Evolutionary conservation across 2,888 invertebrate genomes (phyloP).

Genomic region (Auanema sp.): DNA sequence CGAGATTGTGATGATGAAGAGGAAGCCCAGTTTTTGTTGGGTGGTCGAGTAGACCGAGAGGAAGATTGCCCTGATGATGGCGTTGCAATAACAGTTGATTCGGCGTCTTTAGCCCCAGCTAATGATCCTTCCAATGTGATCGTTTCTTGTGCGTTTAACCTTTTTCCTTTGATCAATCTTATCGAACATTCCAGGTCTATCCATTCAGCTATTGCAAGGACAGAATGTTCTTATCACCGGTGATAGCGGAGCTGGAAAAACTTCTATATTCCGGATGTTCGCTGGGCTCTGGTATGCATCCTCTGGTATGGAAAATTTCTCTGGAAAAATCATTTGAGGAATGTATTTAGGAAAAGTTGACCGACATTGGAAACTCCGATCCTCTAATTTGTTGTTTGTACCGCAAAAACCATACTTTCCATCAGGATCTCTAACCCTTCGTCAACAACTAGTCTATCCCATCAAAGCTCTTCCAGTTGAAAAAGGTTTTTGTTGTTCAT

Average conservation of each 20-base stretch:
- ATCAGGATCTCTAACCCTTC: constrained; percentile 67
- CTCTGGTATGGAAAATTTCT: constrained; percentile 46
- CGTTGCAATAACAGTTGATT: constrained; percentile 57
- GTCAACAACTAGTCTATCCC: constrained; percentile 67
- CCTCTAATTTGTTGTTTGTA: constrained; percentile 66
- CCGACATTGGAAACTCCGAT: constrained; percentile 52
- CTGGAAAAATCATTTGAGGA: not conserved
- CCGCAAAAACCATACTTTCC: constrained; percentile 71
- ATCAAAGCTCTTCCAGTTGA: constrained; percentile 55
- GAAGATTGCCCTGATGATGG: constrained; percentile 58
- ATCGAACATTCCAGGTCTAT: constrained; percentile 65
- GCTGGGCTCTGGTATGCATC: constrained; percentile 88
- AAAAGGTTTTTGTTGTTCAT: constrained; percentile 29
- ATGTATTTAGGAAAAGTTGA: constrained; percentile 50
- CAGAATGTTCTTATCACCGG: constrained; percentile 81
- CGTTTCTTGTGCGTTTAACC: constrained; percentile 35
- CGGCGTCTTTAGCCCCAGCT: constrained; percentile 52
- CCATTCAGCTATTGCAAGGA: constrained; percentile 66
- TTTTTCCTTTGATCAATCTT: constrained; percentile 2
- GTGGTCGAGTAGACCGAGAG: constrained; percentile 29
- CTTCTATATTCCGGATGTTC: constrained; percentile 84
- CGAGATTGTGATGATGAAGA: constrained; percentile 55
- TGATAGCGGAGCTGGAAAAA: constrained; percentile 93
- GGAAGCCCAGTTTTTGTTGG: constrained; percentile 53
- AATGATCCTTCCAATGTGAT: constrained; percentile 47